A percentile compares a stretch with the other conserved stretches of the same genome.
These are phyloP conservation scores for Venusia cambrica DNA, from an alignment of 2,888 invertebrate genomes.

Conservation along the genomic window DNA sequence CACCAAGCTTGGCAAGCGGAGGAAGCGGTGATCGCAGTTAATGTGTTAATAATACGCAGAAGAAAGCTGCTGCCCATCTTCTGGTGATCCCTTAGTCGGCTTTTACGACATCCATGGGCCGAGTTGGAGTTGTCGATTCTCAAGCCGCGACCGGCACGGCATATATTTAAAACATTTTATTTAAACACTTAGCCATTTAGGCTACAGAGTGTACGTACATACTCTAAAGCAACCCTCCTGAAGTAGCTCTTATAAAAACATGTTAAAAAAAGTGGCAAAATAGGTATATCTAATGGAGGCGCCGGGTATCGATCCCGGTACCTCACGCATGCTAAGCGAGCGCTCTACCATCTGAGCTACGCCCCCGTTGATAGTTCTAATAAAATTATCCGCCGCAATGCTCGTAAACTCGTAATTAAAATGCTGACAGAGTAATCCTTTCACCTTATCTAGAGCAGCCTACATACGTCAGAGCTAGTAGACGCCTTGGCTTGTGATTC, in stretches of 20 bases:
- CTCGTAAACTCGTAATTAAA: slow-evolving; percentile 22
- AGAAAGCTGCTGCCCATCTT: too few relatives aligned
- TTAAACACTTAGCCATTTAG: too few relatives aligned
- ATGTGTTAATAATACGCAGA: too few relatives aligned
- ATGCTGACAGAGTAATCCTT: slow-evolving; percentile 24
- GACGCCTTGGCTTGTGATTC: slow-evolving; percentile 26
- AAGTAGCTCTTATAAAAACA: slow-evolving; percentile 5
- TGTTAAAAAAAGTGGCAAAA: slow-evolving; percentile 15
- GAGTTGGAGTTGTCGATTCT: too few relatives aligned
- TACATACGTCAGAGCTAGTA: slow-evolving; percentile 9
- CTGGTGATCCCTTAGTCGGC: too few relatives aligned
- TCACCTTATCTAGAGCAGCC: slow-evolving; percentile 31
- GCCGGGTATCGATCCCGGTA: slow-evolving; percentile 82
- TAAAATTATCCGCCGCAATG: slow-evolving; percentile 15
- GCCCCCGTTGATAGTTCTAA: slow-evolving; percentile 20
- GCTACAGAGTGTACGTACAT: too few relatives aligned
- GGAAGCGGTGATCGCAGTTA: too few relatives aligned
- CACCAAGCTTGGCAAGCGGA: too few relatives aligned
- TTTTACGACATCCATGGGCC: too few relatives aligned
- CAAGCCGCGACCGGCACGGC: too few relatives aligned
- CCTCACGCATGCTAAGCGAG: slow-evolving; percentile 82
- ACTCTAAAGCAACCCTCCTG: too few relatives aligned
- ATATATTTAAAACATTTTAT: too few relatives aligned
- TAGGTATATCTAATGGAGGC: slow-evolving; percentile 57
- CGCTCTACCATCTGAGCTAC: slow-evolving; percentile 81